Percentiles rank a stretch among this genome's conserved stretches.
Conservation (phyloP, 2,797 vertebrate genomes). For the Lepus oiostolus region DNA sequence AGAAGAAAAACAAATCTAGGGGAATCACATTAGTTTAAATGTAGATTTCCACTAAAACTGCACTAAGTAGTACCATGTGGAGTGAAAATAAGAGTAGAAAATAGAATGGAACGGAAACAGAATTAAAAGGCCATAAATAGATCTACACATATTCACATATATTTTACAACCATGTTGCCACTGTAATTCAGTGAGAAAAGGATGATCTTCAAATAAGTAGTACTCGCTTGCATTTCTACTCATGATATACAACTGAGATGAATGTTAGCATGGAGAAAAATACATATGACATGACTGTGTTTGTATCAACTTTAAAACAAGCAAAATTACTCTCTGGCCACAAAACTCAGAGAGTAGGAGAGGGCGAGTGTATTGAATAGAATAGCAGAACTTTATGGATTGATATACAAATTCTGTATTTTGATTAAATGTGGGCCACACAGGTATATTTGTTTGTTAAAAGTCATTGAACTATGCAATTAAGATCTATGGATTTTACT, state of each 20-base stretch:
- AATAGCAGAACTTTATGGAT: background rate
- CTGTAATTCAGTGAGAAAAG: background rate
- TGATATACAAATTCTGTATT: background rate
- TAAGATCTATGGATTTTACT: background rate
- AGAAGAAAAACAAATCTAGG: background rate
- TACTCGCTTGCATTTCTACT: background rate
- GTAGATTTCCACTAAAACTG: background rate
- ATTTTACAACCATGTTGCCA: background rate
- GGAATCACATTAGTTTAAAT: background rate
- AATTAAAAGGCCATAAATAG: background rate
- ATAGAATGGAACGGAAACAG: background rate
- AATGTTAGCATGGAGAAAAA: background rate
- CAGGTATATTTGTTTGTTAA: background rate
- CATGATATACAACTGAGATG: background rate
- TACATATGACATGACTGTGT: background rate
- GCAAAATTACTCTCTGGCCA: background rate
- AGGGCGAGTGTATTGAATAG: background rate
- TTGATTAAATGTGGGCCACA: background rate
- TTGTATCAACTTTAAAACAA: background rate
- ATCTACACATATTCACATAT: background rate
- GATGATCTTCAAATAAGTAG: constrained; percentile 35
- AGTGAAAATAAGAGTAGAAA: background rate
- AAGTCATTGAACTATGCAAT: background rate
- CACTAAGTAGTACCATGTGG: background rate
- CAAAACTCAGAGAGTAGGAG: background rate